Conservation (phyloP, 2,113 vertebrate species). For the Pelodiscus sinensis region DNA sequence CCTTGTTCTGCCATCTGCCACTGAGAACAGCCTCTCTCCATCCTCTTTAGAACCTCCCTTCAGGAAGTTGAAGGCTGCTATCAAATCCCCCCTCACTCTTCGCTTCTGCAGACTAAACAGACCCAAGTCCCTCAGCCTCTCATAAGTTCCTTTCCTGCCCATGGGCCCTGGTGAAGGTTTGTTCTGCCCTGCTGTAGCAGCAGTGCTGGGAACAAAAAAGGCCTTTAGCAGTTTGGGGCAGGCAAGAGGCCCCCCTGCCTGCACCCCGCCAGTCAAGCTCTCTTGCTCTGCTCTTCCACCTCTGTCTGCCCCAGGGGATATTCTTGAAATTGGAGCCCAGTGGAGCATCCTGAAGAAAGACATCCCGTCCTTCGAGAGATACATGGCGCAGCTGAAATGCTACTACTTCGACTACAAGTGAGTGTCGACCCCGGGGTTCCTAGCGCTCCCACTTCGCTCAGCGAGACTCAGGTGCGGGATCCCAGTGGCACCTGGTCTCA, state of each 20-base stretch:
- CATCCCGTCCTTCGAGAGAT: slow-evolving; percentile 93
- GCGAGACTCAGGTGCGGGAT: not conserved
- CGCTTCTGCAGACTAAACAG: too few relatives aligned
- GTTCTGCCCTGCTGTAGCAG: not conserved
- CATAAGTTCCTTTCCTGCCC: not conserved
- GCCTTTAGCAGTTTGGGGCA: not conserved
- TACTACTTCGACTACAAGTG: slow-evolving; percentile 99
- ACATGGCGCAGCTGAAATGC: slow-evolving; percentile 96
- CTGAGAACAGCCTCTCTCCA: too few relatives aligned
- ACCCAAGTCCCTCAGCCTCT: too few relatives aligned
- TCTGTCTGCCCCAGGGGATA: slow-evolving; percentile 82
- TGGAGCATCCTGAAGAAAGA: slow-evolving; percentile 95
- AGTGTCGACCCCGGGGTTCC: not conserved
- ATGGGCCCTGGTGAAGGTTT: not conserved
- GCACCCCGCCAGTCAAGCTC: not conserved
- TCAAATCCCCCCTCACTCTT: too few relatives aligned
- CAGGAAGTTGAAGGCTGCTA: too few relatives aligned
- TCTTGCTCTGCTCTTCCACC: not conserved
- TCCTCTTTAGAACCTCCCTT: too few relatives aligned
- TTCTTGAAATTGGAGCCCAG: slow-evolving; percentile 92
- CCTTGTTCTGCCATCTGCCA: too few relatives aligned
- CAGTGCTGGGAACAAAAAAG: not conserved
- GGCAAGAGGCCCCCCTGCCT: not conserved
- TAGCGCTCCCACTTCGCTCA: not conserved
- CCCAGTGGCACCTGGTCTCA: not conserved